Evolutionary conservation across 2,797 vertebrate species (phyloP), one percentile per base, ranked within the genome.

Genomic region (Phataginus tetradactyla): DNA sequence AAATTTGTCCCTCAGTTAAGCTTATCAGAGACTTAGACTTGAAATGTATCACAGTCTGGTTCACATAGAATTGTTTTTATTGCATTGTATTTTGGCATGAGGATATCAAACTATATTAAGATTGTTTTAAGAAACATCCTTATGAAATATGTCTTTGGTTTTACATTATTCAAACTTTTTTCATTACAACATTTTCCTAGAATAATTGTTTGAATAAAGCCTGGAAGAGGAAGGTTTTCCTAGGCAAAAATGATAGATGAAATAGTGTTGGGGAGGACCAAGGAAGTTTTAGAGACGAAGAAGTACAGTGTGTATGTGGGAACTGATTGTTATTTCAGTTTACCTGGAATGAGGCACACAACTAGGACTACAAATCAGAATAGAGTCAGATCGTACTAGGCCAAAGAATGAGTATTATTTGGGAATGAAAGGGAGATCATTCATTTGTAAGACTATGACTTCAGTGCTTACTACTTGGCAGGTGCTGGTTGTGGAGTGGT

Each of bases 241-340:
- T 71, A 17, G 49, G 49, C 11, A 88, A 86, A 72, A 45, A 39
- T 39, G 6, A 20, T 61, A 39, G n/a, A 80, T 5, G 34, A 72
- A 1, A 6, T 72, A 51, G 29, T 64, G 32, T 6, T 90, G 51
- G 27, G n/a, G 17, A 84, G 7, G 29, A 4, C 63, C 1, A 15
- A 84, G 20, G 51, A 39, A 55, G 53, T 4, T 7, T 53, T 20
- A 37, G 45, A 87, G 57, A 9, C 69, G 29, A 57, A 71, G 59
- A 84, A 20, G 11, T 20, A 13, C 18, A 23, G 7, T 75, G 49
- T 9, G 2, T 45, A 23, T 53, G 42, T 90, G 34, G 53, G 39
- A 95, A 90, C 63, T 63, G 59, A n/a, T 86, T 37, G 8, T 79
- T 92, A 45, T 51, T 32, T 93, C 53, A 61, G 39, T 59, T 95